Evolutionary conservation across 2,888 invertebrate species (phyloP).

Genomic region (Galerucella nymphaeae): DNA sequence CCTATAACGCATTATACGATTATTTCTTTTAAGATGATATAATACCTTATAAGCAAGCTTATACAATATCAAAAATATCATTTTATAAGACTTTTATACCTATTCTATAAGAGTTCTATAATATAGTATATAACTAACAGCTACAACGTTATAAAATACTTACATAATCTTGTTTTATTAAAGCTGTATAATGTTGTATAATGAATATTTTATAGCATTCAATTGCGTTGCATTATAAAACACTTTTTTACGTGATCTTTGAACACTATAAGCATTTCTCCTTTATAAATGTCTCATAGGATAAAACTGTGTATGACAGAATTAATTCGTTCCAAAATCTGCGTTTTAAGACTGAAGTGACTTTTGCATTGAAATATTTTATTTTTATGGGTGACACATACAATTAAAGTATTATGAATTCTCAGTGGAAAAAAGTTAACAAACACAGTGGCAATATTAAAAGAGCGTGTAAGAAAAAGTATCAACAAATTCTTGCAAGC

Average conservation of each 20-base stretch:
- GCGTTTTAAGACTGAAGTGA: background rate
- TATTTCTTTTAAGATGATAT: too few relatives aligned
- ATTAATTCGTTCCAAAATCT: constrained; percentile 13
- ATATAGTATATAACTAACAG: too few relatives aligned
- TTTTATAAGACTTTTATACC: too few relatives aligned
- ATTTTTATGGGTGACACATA: constrained; percentile 25
- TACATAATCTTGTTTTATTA: too few relatives aligned
- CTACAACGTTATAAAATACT: too few relatives aligned
- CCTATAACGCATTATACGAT: too few relatives aligned
- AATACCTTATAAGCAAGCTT: too few relatives aligned
- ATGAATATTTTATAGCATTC: too few relatives aligned
- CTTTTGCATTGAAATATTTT: constrained; percentile 23
- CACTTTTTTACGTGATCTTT: constrained; percentile 12
- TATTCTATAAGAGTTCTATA: too few relatives aligned
- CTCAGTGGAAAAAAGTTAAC: constrained; percentile 25
- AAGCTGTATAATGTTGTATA: too few relatives aligned
- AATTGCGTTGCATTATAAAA: too few relatives aligned
- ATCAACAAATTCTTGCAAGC: background rate
- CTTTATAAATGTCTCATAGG: constrained; percentile 18
- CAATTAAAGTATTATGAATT: constrained; percentile 26
- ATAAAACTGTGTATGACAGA: constrained; percentile 22
- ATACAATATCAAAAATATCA: too few relatives aligned
- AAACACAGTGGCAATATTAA: constrained; percentile 23
- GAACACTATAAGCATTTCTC: constrained; percentile 4
- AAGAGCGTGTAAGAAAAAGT: constrained; percentile 21